Conservation (phyloP, 2,113 vertebrate genomes). For the Chaenocephalus aceratus region DNA sequence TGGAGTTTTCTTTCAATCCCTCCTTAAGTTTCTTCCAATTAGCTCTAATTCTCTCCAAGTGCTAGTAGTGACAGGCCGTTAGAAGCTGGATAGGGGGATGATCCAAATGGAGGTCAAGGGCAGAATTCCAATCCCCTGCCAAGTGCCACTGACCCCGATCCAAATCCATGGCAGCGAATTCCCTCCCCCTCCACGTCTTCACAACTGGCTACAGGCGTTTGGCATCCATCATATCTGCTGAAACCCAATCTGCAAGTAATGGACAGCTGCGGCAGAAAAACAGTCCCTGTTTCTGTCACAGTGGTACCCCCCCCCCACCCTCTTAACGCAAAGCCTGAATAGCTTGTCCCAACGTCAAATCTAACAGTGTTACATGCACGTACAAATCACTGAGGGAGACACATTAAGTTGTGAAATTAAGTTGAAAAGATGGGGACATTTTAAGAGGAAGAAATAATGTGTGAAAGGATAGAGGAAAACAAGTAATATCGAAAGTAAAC, state of each 20-base stretch:
- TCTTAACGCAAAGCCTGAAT: constrained; percentile 37
- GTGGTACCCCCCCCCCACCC: neutral
- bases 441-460: neutral
- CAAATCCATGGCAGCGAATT: constrained; percentile 53
- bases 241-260: constrained; percentile 90
- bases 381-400: constrained; percentile 3
- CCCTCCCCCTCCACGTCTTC: constrained; percentile 81
- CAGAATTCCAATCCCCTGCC: constrained; percentile 58
- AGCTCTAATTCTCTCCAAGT: constrained; percentile 24
- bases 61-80: constrained; percentile 43
- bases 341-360: neutral
- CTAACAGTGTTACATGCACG: constrained; percentile 11
- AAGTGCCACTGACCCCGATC: constrained; percentile 67
- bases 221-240: constrained; percentile 90
- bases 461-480: neutral
- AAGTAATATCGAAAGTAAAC: neutral
- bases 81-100: constrained; percentile 29
- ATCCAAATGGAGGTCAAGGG: constrained; percentile 73
- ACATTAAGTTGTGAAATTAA: neutral
- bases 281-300: constrained; percentile 56
- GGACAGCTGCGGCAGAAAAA: constrained; percentile 88
- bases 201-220: constrained; percentile 92
- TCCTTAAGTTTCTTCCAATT: constrained; percentile 26
- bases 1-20: constrained; percentile 9
- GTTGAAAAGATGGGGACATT: neutral